These are phyloP conservation scores for Drosophila cracens DNA, from an alignment of 2,888 invertebrate genomes.

Conservation along the genomic window DNA sequence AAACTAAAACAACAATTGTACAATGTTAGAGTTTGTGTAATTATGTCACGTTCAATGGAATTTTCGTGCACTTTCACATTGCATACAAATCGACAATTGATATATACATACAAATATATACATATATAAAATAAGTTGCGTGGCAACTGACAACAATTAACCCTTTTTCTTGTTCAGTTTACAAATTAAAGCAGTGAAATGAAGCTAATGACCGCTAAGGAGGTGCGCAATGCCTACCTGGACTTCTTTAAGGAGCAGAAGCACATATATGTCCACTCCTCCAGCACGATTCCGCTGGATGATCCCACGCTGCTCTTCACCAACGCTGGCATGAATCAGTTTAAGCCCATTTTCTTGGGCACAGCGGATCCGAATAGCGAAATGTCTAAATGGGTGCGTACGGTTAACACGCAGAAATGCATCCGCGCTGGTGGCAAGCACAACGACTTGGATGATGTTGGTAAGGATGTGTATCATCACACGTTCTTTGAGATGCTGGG, in stretches of 20 bases:
- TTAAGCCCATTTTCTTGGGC: constrained; percentile 99
- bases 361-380: constrained; percentile 98
- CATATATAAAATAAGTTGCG: constrained; percentile 39
- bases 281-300: constrained; percentile 98
- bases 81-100: constrained; percentile 10
- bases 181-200: constrained; percentile 47
- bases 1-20: constrained; percentile 16
- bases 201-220: constrained; percentile 87
- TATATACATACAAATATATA: neutral
- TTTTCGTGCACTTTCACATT: constrained; percentile 66
- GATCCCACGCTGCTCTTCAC: constrained; percentile 99
- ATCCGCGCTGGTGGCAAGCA: constrained; percentile 99
- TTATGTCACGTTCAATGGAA: constrained; percentile 40
- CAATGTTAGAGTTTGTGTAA: constrained; percentile 26
- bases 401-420: constrained; percentile 98
- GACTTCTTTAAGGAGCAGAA: constrained; percentile 95
- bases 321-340: constrained; percentile 99
- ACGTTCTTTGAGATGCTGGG: constrained; percentile 99
- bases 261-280: constrained; percentile 98
- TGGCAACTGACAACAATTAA: constrained; percentile 62
- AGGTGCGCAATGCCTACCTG: constrained; percentile 93
- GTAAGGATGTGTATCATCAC: constrained; percentile 99
- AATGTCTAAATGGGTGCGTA: constrained; percentile 94
- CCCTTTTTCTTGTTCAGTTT: constrained; percentile 15
- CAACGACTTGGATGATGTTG: constrained; percentile 99